Conservation (phyloP, 1,140 invertebrate species). For the Sycophila sp. region DNA sequence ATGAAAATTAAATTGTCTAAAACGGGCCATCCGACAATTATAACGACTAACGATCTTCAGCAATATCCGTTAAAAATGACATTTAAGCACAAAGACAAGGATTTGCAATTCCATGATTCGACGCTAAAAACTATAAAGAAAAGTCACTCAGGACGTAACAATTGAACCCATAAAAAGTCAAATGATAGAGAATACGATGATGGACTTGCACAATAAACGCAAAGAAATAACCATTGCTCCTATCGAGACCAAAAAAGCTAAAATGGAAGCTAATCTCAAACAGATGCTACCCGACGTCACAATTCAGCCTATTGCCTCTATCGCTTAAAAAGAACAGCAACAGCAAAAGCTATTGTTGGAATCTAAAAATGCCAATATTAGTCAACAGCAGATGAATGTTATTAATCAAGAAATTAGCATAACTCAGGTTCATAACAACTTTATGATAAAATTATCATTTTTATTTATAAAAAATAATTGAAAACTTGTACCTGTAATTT, state of each 20-base stretch:
- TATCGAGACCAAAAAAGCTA: constrained; percentile 58
- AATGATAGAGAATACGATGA: constrained; percentile 35
- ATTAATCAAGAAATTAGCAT: constrained; percentile 63
- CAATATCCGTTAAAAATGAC: constrained; percentile 43
- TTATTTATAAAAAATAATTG: no score
- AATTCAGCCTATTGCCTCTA: constrained; percentile 55
- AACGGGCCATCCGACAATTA: constrained; percentile 56
- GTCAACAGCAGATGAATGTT: constrained; percentile 61
- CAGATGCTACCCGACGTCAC: constrained; percentile 61
- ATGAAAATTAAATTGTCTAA: constrained; percentile 61
- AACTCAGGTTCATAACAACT: no score
- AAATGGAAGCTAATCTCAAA: constrained; percentile 56
- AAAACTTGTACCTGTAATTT: no score
- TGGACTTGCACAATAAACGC: constrained; percentile 46
- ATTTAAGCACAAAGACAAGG: constrained; percentile 41
- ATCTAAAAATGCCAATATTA: constrained; percentile 48
- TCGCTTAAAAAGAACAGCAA: constrained; percentile 41
- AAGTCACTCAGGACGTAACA: constrained; percentile 50
- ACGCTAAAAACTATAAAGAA: constrained; percentile 44
- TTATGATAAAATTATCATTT: no score
- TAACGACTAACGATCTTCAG: constrained; percentile 47
- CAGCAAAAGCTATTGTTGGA: constrained; percentile 51
- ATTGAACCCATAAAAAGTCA: constrained; percentile 52
- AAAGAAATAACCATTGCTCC: constrained; percentile 57
- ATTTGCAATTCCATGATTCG: constrained; percentile 38